These are phyloP conservation scores for Ceyx margarethae DNA, from an alignment of 2,113 vertebrate species.

Conservation along the genomic window DNA sequence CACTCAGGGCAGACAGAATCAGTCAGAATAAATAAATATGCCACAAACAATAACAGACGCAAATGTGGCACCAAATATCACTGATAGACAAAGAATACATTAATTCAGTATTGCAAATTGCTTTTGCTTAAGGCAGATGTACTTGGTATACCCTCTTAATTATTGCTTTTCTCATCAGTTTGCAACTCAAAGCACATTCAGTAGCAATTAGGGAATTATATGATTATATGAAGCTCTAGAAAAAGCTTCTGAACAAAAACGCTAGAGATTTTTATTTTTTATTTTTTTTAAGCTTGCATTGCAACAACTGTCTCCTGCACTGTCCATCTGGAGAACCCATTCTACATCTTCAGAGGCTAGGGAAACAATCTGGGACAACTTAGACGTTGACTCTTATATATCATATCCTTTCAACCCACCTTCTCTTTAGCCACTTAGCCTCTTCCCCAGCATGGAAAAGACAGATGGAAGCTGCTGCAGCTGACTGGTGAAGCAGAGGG, in stretches of 20 bases:
- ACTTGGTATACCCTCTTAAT: conserved; percentile 64
- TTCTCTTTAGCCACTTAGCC: not conserved
- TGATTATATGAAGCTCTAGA: not conserved
- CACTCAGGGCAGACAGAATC: conserved; percentile 41
- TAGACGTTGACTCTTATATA: not conserved
- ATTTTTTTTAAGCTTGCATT: not conserved
- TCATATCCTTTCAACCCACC: not conserved
- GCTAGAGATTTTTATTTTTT: not conserved
- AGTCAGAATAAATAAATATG: conserved; percentile 66
- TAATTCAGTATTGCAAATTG: conserved; percentile 67
- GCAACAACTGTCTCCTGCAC: not conserved
- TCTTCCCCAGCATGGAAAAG: not conserved
- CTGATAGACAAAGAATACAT: conserved; percentile 51
- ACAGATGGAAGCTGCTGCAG: not conserved
- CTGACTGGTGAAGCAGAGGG: not conserved
- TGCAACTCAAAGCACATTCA: conserved; percentile 60
- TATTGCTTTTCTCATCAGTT: conserved; percentile 62
- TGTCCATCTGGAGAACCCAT: not conserved
- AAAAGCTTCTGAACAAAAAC: not conserved
- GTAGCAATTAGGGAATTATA: conserved; percentile 34
- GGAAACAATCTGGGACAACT: not conserved
- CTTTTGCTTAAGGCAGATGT: conserved; percentile 65
- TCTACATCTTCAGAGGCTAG: not conserved
- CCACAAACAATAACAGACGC: conserved; percentile 54
- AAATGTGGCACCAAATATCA: conserved; percentile 53